phyloP scores from a whole-genome alignment of 2,888 invertebrate genomes.

The Eristalinus aeneus region DNA sequence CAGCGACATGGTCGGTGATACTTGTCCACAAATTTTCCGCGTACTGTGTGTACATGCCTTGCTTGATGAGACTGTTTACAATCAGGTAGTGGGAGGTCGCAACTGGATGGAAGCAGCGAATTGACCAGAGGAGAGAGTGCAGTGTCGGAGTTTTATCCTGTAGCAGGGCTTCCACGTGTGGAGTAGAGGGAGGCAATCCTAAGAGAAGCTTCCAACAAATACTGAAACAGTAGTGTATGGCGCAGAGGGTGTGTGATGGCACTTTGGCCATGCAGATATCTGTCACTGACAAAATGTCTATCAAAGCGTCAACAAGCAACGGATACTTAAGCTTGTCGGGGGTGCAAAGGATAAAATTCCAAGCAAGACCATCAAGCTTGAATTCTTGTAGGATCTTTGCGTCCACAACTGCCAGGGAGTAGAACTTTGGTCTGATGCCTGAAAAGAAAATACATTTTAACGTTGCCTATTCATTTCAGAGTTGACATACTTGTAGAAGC shows the following conservation, averaged over 20 bases:
- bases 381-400: slow-evolving; percentile 87
- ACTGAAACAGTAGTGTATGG: slow-evolving; percentile 94
- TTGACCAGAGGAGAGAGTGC: slow-evolving; percentile 94
- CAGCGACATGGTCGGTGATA: slow-evolving; percentile 79
- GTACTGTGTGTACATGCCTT: slow-evolving; percentile 92
- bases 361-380: slow-evolving; percentile 94
- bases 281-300: slow-evolving; percentile 90
- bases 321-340: slow-evolving; percentile 95
- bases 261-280: slow-evolving; percentile 84
- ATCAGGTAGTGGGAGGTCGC: slow-evolving; percentile 94
- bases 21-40: slow-evolving; percentile 80
- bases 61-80: slow-evolving; percentile 91
- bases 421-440: slow-evolving; percentile 94
- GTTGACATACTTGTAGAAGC: slow-evolving; percentile 75
- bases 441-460: slow-evolving; percentile 79
- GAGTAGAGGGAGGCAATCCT: slow-evolving; percentile 93
- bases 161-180: slow-evolving; percentile 91
- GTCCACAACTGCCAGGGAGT: slow-evolving; percentile 91
- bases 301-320: slow-evolving; percentile 90
- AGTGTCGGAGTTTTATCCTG: slow-evolving; percentile 87
- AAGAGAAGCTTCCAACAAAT: slow-evolving; percentile 85
- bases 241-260: slow-evolving; percentile 86
- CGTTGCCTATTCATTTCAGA: no score
- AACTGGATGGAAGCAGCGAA: slow-evolving; percentile 90
- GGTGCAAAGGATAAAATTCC: slow-evolving; percentile 96